Base-by-base conservation (phyloP, 2,113 vertebrate species). In the Terrapene triunguis region DNA sequence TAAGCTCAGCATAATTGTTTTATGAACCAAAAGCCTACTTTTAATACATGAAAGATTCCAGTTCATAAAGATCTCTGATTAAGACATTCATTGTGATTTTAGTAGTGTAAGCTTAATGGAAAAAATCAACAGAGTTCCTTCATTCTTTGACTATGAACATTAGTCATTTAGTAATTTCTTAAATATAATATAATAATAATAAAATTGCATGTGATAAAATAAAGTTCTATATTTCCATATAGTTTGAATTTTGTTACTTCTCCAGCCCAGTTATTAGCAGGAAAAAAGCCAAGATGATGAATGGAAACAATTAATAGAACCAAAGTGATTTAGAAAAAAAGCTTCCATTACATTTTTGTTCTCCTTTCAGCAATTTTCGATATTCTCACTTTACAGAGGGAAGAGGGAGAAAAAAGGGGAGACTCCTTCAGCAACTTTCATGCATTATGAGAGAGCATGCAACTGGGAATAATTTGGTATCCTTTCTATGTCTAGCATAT, bases 221-320 rank as follows among this genome's bases (percentile, higher is more conserved):
- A 81, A 91, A 80, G 84, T 62, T 92, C 42, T 7, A 5, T 0
- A 0, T 79, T 92, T 81, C 25, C 44, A 24, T 89, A 2, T 57
- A 89, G 35, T 86, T 95, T 91, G 84, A 65, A 74, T 95, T 80
- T 76, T 14, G 16, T 92, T 96, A 84, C 94, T 97, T 97, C 84
- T 88, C 98, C 91, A 93, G 29, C 82, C 57, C 51, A 86, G 93
- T 96, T 93, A 91, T 93, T 74, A 76, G 76, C 95, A 93, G 10
- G 83, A 16, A 91, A 72, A 95, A 95, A 72, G 92, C 13, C 38
- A 96, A 93, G 97, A 97, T 90, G 91, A 97, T 53, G 92, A 97
- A 93, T 93, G 27, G 55, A 96, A 96, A 95, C 82, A 97, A 96
- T 95, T 91, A 95, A 92, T 88, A 92, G 80, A 96, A 44, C 25